A percentile compares a stretch with the other conserved stretches of the same genome.
phyloP scores from a whole-genome alignment of 2,888 invertebrate species.

The Acanthoscelides obtectus region DNA sequence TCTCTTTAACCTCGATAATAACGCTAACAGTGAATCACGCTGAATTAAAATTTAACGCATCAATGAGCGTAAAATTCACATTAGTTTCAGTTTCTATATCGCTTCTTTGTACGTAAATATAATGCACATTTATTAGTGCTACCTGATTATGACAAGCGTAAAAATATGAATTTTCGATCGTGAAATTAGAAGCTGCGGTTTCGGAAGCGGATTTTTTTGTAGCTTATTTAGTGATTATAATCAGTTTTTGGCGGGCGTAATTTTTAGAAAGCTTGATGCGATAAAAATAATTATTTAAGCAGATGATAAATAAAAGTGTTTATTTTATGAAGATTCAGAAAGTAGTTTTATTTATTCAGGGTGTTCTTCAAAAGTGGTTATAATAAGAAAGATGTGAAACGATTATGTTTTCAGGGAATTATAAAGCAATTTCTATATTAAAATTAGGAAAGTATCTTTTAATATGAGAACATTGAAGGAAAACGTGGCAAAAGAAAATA shows the following conservation, averaged over 20 bases:
- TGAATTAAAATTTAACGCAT: neutral
- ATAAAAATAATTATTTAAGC: no score
- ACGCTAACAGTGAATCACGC: neutral
- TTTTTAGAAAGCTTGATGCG: no score
- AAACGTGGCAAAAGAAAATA: no score
- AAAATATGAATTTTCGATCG: neutral
- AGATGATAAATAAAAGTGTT: no score
- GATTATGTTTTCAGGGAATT: no score
- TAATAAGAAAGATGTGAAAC: no score
- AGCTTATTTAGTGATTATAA: neutral
- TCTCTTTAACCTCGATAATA: neutral
- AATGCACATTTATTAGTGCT: neutral
- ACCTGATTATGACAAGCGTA: neutral
- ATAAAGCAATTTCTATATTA: no score
- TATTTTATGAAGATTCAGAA: no score
- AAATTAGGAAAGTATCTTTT: no score
- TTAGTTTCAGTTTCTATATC: neutral
- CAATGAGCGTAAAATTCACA: neutral
- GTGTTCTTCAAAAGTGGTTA: no score
- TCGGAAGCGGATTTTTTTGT: neutral
- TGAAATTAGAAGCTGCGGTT: neutral
- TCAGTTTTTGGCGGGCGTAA: neutral
- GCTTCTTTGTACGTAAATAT: neutral
- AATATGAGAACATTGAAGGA: no score
- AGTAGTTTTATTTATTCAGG: no score